Percentiles rank a stretch among this genome's conserved stretches.
Evolutionary conservation across 2,113 vertebrate species (phyloP).

Genomic region (Salminus brasiliensis): DNA sequence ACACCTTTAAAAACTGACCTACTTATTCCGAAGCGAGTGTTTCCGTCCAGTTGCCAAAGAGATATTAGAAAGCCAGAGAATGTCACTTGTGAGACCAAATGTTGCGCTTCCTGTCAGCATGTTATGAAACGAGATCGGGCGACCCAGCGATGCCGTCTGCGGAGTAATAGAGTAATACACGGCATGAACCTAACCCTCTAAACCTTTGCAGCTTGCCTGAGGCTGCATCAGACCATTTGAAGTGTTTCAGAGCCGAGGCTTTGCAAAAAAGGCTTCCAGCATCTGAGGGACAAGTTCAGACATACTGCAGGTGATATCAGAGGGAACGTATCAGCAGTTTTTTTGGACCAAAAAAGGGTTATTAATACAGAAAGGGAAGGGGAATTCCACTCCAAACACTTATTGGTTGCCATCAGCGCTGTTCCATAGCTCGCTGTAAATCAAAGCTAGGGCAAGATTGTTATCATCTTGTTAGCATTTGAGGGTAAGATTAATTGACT

Average conservation of each 20-base stretch:
- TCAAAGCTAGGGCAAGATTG: not conserved
- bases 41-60: not conserved
- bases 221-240: constrained; percentile 3
- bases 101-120: constrained; percentile 13
- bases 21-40: constrained; percentile 6
- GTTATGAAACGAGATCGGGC: constrained; percentile 16
- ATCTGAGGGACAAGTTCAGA: not conserved
- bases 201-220: constrained; percentile 4
- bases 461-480: constrained; percentile 7
- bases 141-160: not conserved
- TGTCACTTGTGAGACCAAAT: constrained; percentile 29
- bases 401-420: not conserved
- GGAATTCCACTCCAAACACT: constrained; percentile 3
- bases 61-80: constrained; percentile 30
- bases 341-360: not conserved
- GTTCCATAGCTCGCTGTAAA: not conserved
- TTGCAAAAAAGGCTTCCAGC: not conserved
- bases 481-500: constrained; percentile 16
- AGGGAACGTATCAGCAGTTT: not conserved
- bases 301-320: not conserved
- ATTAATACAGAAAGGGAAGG: constrained; percentile 21
- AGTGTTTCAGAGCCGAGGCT: not conserved
- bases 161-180: constrained; percentile 6
- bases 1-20: constrained; percentile 41
- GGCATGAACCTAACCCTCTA: not conserved